Evolutionary conservation across 2,113 vertebrate species (phyloP), one percentile per base, ranked within the genome.

Genomic region (Tautogolabrus adspersus): DNA sequence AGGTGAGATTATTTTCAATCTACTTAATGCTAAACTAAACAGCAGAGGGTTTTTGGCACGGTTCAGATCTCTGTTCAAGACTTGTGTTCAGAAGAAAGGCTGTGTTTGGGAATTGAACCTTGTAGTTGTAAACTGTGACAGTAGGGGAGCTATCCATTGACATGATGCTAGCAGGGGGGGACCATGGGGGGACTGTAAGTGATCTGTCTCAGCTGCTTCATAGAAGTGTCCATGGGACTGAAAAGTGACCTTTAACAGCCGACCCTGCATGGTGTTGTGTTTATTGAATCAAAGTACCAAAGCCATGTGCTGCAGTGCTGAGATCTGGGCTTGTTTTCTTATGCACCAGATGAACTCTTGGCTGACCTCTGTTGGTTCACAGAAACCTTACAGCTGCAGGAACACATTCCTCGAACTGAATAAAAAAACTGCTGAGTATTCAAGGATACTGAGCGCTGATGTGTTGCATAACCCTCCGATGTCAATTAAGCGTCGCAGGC

Each of bases 141-240:
- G 38, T 62, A 46, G 30, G 16, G 54, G 37, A 13, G 1, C 47
- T 56, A 11, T n/a, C 64, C 37, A 26, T 49, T 78, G 38, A 60
- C 42, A 22, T 58, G 34, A 23, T 18, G 46, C 38, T 12, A 22
- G 47, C 61, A 40, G 58, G 46, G 21, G 30, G 11, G 23, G 38
- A 37, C 11, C 55, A 56, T 10, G 37, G 38, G 42, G 44, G 34
- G 46, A 19, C 34, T 64, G 72, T 72, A 69, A 67, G 49, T 38
- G 49, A 83, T 63, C 23, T 12, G 9, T 68, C 72, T 61, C 79
- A 77, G 66, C 71, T 82, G 23, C 63, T 60, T 56, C 5, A 4
- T 18, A 16, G 16, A 18, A 23, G 54, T 66, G 69, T 61, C 38
- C 16, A 16, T 9, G 16, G 21, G 7, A 10, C 52, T 68, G 66